Evolutionary conservation across 2,113 vertebrate genomes (phyloP).

Genomic region (Eulacestoma nigropectus): DNA sequence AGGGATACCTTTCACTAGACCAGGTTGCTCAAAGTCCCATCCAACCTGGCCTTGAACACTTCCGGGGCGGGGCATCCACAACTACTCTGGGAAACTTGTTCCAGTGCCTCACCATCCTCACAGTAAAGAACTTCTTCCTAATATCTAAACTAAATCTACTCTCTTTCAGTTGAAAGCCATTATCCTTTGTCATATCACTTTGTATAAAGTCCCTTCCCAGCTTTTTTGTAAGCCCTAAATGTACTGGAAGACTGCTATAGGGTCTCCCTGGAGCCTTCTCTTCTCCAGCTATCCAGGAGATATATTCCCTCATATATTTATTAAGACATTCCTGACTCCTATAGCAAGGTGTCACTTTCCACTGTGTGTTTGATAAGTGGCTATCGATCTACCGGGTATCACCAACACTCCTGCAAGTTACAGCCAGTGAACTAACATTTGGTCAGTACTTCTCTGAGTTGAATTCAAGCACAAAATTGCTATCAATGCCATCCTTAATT

Average conservation of each 20-base stretch:
- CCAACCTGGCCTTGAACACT: not conserved
- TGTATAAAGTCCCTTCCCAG: not conserved
- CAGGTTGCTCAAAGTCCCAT: not conserved
- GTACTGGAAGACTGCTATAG: not conserved
- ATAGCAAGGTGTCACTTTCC: not conserved
- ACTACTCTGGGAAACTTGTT: not conserved
- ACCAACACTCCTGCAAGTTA: not conserved
- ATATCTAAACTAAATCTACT: not conserved
- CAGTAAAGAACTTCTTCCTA: not conserved
- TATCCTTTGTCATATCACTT: not conserved
- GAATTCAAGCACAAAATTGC: not conserved
- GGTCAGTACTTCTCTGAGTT: not conserved
- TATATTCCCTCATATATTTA: not conserved
- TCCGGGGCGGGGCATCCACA: not conserved
- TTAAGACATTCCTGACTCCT: not conserved
- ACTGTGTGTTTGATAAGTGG: not conserved
- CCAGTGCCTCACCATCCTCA: not conserved
- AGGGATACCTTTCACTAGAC: not conserved
- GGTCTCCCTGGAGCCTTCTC: not conserved
- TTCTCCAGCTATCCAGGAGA: not conserved
- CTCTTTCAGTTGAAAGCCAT: not conserved
- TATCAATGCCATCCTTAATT: not conserved
- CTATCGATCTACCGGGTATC: not conserved
- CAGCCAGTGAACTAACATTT: not conserved
- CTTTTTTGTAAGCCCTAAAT: not conserved